Percentiles rank a stretch among this genome's conserved stretches.
phyloP scores from a whole-genome alignment of 2,113 vertebrate genomes.

The Zingel zingel region DNA sequence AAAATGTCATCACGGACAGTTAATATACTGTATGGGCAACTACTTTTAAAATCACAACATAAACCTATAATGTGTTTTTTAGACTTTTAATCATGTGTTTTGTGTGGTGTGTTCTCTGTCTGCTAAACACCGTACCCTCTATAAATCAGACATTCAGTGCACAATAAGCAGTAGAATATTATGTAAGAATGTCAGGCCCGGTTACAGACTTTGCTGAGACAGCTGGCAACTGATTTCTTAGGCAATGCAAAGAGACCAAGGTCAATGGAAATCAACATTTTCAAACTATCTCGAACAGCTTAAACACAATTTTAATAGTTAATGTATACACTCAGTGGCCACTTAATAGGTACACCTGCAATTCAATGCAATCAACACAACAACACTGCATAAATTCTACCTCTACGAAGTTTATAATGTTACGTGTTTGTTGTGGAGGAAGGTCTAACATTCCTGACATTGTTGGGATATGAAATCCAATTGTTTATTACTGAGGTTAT shows the following conservation, averaged over 20 bases:
- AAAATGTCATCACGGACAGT: not conserved
- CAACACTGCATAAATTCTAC: too few relatives aligned
- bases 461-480: too few relatives aligned
- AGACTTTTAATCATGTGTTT: not conserved
- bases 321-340: too few relatives aligned
- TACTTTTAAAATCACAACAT: not conserved
- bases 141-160: not conserved
- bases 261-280: slow-evolving; percentile 10
- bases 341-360: too few relatives aligned
- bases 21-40: not conserved
- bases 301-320: too few relatives aligned
- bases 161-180: not conserved
- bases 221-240: not conserved
- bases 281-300: not conserved
- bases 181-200: not conserved
- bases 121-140: not conserved
- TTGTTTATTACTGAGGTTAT: too few relatives aligned
- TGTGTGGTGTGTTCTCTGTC: not conserved
- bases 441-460: too few relatives aligned
- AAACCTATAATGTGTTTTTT: not conserved
- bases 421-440: too few relatives aligned
- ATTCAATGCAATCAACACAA: too few relatives aligned
- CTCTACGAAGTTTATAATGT: too few relatives aligned
- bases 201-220: not conserved
- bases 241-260: not conserved